Base-by-base conservation (phyloP, 2,797 vertebrate species). In the Triplophysa yarkandensis region DNA sequence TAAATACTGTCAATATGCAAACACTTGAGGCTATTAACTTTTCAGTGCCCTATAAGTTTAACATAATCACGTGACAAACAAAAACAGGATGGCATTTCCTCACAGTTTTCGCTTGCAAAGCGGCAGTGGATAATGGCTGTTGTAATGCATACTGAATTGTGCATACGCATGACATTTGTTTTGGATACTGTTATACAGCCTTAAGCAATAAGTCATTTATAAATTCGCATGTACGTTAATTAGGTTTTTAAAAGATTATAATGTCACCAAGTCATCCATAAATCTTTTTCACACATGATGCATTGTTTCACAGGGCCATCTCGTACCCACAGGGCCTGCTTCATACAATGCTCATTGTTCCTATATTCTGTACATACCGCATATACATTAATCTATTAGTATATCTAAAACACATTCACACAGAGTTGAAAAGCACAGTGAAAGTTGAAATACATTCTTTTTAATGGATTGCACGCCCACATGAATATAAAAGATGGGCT, bases 311-410 rank as follows among this genome's bases (percentile, higher is more conserved):
- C 23, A 10, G 32, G 30, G 8, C 27, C 16, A 65, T 48, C 39
- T 2, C 30, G 50, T 48, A 30, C 52, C 48, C 66, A 62, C 50
- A 64, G 32, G 52, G 70, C 19, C 41, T 52, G 28, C 21, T 71
- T 19, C 62, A 21, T 27, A 66, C 68, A 76, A 60, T 62, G 36
- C 39, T 73, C 46, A 76, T 76, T 76, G 73, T 75, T 44, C 57
- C 64, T 30, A 60, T 52, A n/a, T n/a, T n/a, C n/a, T n/a, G 16
- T 16, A 54, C n/a, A 43, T 61, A 41, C 55, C 62, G 17, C 9
- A 27, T 50, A 44, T 30, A 67, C 70, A 54, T 67, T 66, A 23
- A 21, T 46, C 11, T 11, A 13, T 39, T 30, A 41, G 28, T n/a
- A 44, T 13, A 69, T 13, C 6, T 17, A 60, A 69, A 69, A 65